Conservation (phyloP, 1,140 invertebrate species). For the Ctenoplectra terminalis region DNA sequence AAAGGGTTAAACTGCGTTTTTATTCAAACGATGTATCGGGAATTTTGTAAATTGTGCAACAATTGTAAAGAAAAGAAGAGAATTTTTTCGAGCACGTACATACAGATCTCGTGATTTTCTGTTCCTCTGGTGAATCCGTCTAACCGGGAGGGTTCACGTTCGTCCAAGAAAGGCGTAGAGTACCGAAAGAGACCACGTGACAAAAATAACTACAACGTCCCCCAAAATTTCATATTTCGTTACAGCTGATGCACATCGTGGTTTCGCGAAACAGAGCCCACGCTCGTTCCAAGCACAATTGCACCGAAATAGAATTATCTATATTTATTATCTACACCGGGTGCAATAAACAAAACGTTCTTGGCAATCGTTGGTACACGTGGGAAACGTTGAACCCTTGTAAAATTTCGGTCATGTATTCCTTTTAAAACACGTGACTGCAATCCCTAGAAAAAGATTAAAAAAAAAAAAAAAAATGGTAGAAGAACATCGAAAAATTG, state of each 20-base stretch:
- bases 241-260: background rate
- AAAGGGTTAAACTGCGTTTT: too few species aligned
- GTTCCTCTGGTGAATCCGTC: background rate
- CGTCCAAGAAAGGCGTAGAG: background rate
- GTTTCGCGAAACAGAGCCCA: background rate
- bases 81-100: too few species aligned
- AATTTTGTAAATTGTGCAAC: too few species aligned
- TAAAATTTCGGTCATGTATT: background rate
- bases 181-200: background rate
- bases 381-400: conserved; percentile 36
- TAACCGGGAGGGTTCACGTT: background rate
- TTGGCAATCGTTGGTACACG: background rate
- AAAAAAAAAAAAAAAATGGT: too few species aligned
- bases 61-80: too few species aligned
- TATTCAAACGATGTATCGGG: too few species aligned
- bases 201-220: background rate
- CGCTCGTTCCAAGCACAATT: conserved; percentile 9
- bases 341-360: background rate
- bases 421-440: background rate
- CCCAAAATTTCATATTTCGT: background rate
- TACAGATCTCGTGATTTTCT: background rate
- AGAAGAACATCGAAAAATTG: background rate
- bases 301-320: background rate
- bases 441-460: background rate
- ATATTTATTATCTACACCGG: background rate